Percentiles rank a stretch among this genome's conserved stretches.
phyloP scores from a whole-genome alignment of 2,797 vertebrate species.

The Taeniopygia guttata region DNA sequence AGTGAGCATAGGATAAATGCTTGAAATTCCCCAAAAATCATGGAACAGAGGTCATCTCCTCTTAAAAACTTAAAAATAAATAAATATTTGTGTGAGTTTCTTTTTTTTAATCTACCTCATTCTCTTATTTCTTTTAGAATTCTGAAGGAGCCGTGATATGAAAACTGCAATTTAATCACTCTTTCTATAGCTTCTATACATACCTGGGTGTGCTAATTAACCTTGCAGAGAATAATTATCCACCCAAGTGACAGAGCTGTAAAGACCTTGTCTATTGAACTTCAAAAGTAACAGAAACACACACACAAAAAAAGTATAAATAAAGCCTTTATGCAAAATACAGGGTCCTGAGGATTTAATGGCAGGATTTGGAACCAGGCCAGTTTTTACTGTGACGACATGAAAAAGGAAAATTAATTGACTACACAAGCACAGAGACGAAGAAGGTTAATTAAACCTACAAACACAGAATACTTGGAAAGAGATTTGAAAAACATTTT shows the following conservation, averaged over 20 bases:
- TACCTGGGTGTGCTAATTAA: background rate
- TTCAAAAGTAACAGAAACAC: background rate
- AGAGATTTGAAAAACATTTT: conserved; percentile 21
- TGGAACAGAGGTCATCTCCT: background rate
- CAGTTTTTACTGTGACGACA: background rate
- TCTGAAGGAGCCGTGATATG: background rate
- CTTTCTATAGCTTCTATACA: background rate
- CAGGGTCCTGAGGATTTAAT: background rate
- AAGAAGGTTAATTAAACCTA: conserved; percentile 56
- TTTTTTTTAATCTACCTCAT: background rate
- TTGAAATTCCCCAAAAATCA: background rate
- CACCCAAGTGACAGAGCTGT: background rate
- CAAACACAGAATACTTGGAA: background rate
- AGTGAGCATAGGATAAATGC: background rate
- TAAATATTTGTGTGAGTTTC: background rate
- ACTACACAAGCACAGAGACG: conserved; percentile 14
- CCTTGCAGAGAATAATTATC: background rate
- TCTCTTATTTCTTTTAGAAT: background rate
- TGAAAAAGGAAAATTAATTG: conserved; percentile 23
- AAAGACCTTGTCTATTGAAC: background rate
- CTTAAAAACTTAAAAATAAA: background rate
- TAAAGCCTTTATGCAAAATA: conserved; percentile 3
- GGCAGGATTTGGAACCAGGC: background rate
- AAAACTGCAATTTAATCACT: background rate
- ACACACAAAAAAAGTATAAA: background rate